Conservation (phyloP, 2,888 invertebrate species). For the Harpalus rubripes region DNA sequence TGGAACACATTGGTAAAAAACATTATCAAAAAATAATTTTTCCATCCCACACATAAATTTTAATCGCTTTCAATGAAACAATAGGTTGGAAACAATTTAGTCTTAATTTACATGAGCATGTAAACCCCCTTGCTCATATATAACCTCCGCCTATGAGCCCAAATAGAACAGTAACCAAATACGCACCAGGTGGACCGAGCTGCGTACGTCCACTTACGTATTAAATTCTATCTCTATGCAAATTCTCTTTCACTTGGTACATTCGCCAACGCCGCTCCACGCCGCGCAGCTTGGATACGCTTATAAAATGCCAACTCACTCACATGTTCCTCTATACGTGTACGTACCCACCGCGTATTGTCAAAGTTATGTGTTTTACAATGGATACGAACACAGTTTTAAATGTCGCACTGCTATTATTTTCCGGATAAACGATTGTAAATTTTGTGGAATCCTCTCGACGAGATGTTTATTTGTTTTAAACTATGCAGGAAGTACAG, state of each 20-base stretch:
- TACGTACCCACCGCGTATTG: slow-evolving; percentile 35
- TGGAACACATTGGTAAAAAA: neutral
- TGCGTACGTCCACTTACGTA: slow-evolving; percentile 53
- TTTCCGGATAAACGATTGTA: slow-evolving; percentile 40
- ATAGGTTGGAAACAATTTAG: neutral
- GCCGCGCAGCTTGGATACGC: slow-evolving; percentile 1
- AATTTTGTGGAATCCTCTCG: slow-evolving; percentile 43
- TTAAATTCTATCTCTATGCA: slow-evolving; percentile 60
- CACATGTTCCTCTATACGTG: slow-evolving; percentile 15
- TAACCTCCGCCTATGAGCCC: slow-evolving; percentile 11
- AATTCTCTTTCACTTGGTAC: slow-evolving; percentile 46
- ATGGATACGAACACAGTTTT: slow-evolving; percentile 51
- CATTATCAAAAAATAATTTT: neutral
- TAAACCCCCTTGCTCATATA: neutral
- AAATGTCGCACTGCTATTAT: slow-evolving; percentile 41
- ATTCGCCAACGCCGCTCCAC: slow-evolving; percentile 9
- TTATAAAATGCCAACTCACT: slow-evolving; percentile 50
- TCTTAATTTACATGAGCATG: neutral
- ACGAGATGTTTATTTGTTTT: slow-evolving; percentile 41
- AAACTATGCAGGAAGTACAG: slow-evolving; percentile 44
- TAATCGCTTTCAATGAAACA: neutral
- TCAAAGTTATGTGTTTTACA: slow-evolving; percentile 53
- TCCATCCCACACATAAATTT: neutral
- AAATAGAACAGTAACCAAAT: slow-evolving; percentile 29
- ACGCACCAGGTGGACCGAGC: slow-evolving; percentile 55